phyloP scores from a whole-genome alignment of 2,113 vertebrate species.

The Cynoglossus semilaevis region DNA sequence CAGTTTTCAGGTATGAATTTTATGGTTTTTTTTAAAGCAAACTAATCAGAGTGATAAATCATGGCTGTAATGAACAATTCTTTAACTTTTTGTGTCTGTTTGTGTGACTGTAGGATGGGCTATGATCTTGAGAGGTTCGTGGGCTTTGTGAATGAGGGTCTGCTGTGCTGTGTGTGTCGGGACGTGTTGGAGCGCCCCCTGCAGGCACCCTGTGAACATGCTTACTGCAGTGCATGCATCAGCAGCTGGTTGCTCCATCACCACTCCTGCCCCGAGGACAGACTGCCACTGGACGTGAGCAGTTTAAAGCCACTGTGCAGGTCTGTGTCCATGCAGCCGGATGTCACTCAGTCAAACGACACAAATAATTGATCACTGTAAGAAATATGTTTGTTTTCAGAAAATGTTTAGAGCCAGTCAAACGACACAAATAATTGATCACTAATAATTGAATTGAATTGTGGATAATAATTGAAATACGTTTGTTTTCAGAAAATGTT shows the following conservation, averaged over 20 bases:
- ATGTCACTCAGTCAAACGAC: not conserved
- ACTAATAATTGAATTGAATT: too few species aligned
- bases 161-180: slow-evolving; percentile 87
- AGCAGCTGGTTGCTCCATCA: slow-evolving; percentile 85
- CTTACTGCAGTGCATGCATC: slow-evolving; percentile 86
- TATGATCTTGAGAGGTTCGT: slow-evolving; percentile 88
- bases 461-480: too few species aligned
- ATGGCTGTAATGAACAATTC: too few species aligned
- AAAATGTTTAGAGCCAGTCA: too few species aligned
- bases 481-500: too few species aligned
- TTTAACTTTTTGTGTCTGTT: not conserved
- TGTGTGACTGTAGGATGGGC: slow-evolving; percentile 76
- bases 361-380: too few species aligned
- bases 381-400: too few species aligned
- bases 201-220: slow-evolving; percentile 89
- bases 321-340: slow-evolving; percentile 55
- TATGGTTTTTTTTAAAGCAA: too few species aligned
- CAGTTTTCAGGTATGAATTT: slow-evolving; percentile 55
- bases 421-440: too few species aligned
- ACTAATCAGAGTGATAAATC: too few species aligned
- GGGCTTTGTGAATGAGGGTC: slow-evolving; percentile 87
- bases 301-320: slow-evolving; percentile 83
- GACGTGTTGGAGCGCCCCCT: slow-evolving; percentile 84
- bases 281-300: slow-evolving; percentile 77
- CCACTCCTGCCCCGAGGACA: slow-evolving; percentile 86